phyloP scores from a whole-genome alignment of 2,797 vertebrate species.

The Halcyon chelicuti region DNA sequence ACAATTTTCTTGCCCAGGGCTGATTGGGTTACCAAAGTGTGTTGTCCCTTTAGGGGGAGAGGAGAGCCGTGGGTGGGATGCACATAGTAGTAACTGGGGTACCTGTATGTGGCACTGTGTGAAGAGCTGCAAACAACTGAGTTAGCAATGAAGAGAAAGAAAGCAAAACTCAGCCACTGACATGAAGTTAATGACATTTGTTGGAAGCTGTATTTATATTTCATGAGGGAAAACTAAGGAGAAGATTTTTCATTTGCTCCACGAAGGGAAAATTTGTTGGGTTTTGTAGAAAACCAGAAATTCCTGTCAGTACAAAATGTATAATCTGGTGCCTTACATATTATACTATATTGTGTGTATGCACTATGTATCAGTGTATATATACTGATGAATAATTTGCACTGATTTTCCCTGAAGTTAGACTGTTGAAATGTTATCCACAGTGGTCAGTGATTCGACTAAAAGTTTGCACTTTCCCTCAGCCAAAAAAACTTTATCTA shows the following conservation, averaged over 20 bases:
- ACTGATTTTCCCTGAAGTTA: neutral
- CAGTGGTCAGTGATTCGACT: neutral
- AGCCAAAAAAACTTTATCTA: neutral
- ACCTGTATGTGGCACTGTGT: neutral
- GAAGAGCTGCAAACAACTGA: neutral
- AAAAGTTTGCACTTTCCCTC: neutral
- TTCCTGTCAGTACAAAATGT: neutral
- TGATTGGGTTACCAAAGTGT: neutral
- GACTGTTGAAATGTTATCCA: neutral
- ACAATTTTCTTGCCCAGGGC: neutral
- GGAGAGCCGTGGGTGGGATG: neutral
- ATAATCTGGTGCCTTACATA: neutral
- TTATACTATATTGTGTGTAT: neutral
- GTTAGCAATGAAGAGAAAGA: neutral
- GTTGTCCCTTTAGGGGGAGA: neutral
- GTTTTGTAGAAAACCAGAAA: constrained; percentile 4
- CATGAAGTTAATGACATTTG: neutral
- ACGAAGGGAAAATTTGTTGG: neutral
- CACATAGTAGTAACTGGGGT: neutral
- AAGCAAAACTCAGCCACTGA: neutral
- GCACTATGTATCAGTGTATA: neutral
- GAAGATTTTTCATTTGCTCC: neutral
- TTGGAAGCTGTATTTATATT: neutral
- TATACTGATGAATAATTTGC: neutral
- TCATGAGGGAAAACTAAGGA: neutral